Evolutionary conservation across 1,140 invertebrate genomes (phyloP), one percentile per base, ranked within the genome.

Genomic region (Apis dorsata): DNA sequence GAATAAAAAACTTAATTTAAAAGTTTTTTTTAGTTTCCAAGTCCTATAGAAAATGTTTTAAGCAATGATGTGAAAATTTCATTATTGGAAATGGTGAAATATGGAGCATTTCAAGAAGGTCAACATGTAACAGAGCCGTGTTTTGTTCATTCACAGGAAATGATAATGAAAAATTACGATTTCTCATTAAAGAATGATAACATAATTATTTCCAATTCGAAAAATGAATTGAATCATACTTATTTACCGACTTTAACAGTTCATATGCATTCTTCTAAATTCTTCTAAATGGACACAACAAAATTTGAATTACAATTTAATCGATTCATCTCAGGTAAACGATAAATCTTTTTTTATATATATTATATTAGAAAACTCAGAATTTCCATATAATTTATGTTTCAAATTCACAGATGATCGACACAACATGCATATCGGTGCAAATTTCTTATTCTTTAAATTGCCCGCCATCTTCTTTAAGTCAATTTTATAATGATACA

Each of bases 401-500:
- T 63, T 3, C 10, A 15, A 63, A 62, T 79, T 17, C 7, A 12
- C 21, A 87, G 86, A 51, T 82, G 1, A 1, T 71, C 1, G 8
- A 8, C 13, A 13, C 72, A 15, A 63, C 51, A 12, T 83, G 77
- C 28, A 86, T 85, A 24, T 66, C 81, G 11, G 63, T n/a, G 13
- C 87, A 88, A 53, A 62, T 81, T 13, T 91, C 89, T 0, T 89
- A 86, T 0, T 70, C 55, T 7, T 72, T 28, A 10, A 73, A 19
- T 0, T 55, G 19, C 0, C 75, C 53, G 7, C 90, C 91, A 5
- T 90, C 90, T 0, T 91, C 91, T 0, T 92, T 91, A 5, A 90
- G 82, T 63, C 87, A 91, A 24, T 93, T 90, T 0, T 90, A 88
- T 60, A 85, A 86, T 11, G 90, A 91, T 12, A 89, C 89, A 0